Base-by-base conservation (phyloP, 2,113 vertebrate species). In the Xerus inauris region DNA sequence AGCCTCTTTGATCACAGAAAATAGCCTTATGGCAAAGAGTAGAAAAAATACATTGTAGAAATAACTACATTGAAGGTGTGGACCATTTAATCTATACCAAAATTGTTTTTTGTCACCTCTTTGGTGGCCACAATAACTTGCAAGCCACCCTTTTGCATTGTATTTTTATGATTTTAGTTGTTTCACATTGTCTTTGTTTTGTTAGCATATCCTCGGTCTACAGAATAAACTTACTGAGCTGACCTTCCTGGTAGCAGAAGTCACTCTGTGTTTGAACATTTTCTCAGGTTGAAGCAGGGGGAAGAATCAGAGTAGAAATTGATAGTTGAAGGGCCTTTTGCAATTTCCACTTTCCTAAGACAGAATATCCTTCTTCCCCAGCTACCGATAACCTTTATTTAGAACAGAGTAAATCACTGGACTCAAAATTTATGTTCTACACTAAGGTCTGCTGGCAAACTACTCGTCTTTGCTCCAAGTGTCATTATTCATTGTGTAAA, bases 331-430 rank as follows among this genome's bases (percentile, higher is more conserved):
- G 28, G 77, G 67, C 77, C 64, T 91, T 94, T 81, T 94, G 84
- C 59, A 85, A 87, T 92, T 88, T 81, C 49, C 51, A n/a, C 40
- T 90, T 95, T 96, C n/a, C 89, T 81, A 16, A 93, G 93, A 67
- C 22, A n/a, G 94, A 73, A 87, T 95, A 83, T 95, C 76, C 45
- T 94, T 95, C 96, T 96, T 97, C 57, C 73, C 91, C n/a, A 69
- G 89, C 69, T 84, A 71, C 67, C 5, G 4, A 80, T 95, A 88
- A 91, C 81, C 82, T 94, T 92, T 96, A 83, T 95, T 97, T 96
- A 91, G 88, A 95, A 87, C 62, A 30, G 64, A 91, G 24, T 96
- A 97, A 97, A 97, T 96, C 96, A 91, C 82, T 65, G 40, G 26
- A 35, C 71, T 94, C 45, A 80, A 79, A 96, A 96, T 96, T 80